Evolutionary conservation across 2,797 vertebrate species (phyloP), one percentile per base, ranked within the genome.

Genomic region (Leontocebus nigricollis): DNA sequence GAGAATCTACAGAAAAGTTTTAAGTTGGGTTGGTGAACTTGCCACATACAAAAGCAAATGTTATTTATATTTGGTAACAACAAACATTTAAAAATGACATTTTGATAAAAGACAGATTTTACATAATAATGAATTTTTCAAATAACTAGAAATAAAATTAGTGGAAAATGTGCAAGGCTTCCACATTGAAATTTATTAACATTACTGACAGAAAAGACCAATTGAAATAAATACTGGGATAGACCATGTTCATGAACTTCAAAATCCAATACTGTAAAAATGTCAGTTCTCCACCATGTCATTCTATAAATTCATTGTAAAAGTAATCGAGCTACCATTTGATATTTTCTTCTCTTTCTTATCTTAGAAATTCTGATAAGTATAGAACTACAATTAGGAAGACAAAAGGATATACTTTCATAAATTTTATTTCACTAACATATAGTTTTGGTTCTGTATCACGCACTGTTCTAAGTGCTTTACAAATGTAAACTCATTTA

Each of bases 31-130:
- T 64, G 72, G 1, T 8, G 73, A 79, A 80, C n/a, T n/a, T 87
- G 26, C 27, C 77, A 5, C 64, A 17, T 41, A 70, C 11, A 86
- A 92, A 93, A 90, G 14, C 33, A 93, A 77, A 90, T 48, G 8
- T 5, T 92, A 87, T 89, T 93, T 57, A 83, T 46, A 67, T 36
- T 55, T 27, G 39, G 77, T 12, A 77, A 85, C 30, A 89, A 82
- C 12, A 76, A 92, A n/a, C 1, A 86, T 50, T 95, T n/a, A 20
- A 82, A 93, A 30, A 50, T 59, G 14, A 11, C 17, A 82, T 59
- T 88, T 75, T 77, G 26, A 76, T 80, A 92, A 75, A 94, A 88
- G 5, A 81, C 88, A 46, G 72, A 57, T 59, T 92, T 80, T 90
- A 20, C 46, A 39, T 39, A 80, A 64, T n/a, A 64, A 19, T 70